These are phyloP conservation scores for Protodeltote pygarga DNA, from an alignment of 2,888 invertebrate species.

Conservation along the genomic window DNA sequence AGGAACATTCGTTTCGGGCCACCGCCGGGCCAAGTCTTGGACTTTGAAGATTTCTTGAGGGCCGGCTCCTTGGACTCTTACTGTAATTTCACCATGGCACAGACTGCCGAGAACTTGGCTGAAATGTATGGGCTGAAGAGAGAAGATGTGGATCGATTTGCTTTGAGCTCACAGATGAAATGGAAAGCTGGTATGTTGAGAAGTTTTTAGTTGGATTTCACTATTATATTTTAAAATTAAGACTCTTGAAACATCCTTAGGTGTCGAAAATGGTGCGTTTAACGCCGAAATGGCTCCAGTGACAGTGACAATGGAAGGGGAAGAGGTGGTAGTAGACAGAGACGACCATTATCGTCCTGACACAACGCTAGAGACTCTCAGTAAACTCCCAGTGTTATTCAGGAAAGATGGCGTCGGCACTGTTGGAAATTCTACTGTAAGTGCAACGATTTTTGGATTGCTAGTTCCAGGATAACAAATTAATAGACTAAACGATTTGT, in stretches of 20 bases:
- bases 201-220: too few species aligned
- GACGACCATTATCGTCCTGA: slow-evolving; percentile 97
- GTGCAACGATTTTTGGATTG: too few species aligned
- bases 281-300: slow-evolving; percentile 93
- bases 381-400: slow-evolving; percentile 94
- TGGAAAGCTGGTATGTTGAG: slow-evolving; percentile 96
- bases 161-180: slow-evolving; percentile 92
- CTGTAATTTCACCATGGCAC: slow-evolving; percentile 97
- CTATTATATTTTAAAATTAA: too few species aligned
- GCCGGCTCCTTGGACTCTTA: slow-evolving; percentile 93
- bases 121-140: slow-evolving; percentile 92
- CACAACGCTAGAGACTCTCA: slow-evolving; percentile 92
- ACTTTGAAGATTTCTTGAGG: slow-evolving; percentile 93
- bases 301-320: slow-evolving; percentile 92
- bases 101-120: slow-evolving; percentile 97
- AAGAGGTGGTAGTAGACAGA: slow-evolving; percentile 90
- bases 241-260: slow-evolving; percentile 83
- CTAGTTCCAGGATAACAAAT: too few species aligned
- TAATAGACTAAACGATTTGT: too few species aligned
- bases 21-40: slow-evolving; percentile 90
- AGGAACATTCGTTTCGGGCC: slow-evolving; percentile 95
- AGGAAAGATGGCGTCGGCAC: slow-evolving; percentile 97
- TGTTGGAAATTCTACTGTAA: slow-evolving; percentile 97
- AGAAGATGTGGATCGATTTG: slow-evolving; percentile 94
- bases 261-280: slow-evolving; percentile 15